Evolutionary conservation across 1,140 invertebrate genomes (phyloP).

Genomic region (Colletes latitarsis): DNA sequence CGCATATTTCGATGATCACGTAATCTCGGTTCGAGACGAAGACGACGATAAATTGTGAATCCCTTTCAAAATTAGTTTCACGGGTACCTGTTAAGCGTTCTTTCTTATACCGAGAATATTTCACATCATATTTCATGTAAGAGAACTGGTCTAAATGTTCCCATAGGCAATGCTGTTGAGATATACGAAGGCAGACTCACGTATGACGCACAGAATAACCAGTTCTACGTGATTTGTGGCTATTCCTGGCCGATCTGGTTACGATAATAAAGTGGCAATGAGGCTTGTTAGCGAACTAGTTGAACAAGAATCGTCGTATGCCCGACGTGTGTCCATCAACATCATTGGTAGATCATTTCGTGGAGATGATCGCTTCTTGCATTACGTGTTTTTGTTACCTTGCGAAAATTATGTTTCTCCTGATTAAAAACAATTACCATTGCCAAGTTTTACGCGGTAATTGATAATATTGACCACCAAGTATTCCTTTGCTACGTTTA

Average conservation of each 20-base stretch:
- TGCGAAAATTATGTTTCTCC: not conserved
- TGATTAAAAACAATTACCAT: too few relatives aligned
- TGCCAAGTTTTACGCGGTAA: too few relatives aligned
- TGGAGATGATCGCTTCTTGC: slow-evolving; percentile 39
- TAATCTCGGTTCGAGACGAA: not conserved
- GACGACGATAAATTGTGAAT: slow-evolving; percentile 1
- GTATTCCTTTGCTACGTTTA: too few relatives aligned
- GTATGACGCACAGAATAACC: slow-evolving; percentile 68
- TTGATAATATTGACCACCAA: too few relatives aligned
- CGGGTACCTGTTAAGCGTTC: slow-evolving; percentile 34
- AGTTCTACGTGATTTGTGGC: slow-evolving; percentile 71
- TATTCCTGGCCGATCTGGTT: slow-evolving; percentile 67
- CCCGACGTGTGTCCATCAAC: slow-evolving; percentile 39
- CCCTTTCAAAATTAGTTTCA: slow-evolving; percentile 14
- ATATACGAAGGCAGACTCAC: slow-evolving; percentile 54
- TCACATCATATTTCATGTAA: slow-evolving; percentile 35
- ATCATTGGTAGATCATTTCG: slow-evolving; percentile 55
- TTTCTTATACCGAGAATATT: slow-evolving; percentile 22
- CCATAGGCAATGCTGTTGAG: slow-evolving; percentile 42
- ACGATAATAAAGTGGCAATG: slow-evolving; percentile 75
- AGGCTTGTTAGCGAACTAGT: slow-evolving; percentile 69
- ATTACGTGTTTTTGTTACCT: not conserved
- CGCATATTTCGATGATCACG: not conserved
- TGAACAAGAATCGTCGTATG: slow-evolving; percentile 53
- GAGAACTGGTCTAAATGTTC: slow-evolving; percentile 47